Evolutionary conservation across 2,888 invertebrate species (phyloP).

Genomic region (Agrotis ipsilon): DNA sequence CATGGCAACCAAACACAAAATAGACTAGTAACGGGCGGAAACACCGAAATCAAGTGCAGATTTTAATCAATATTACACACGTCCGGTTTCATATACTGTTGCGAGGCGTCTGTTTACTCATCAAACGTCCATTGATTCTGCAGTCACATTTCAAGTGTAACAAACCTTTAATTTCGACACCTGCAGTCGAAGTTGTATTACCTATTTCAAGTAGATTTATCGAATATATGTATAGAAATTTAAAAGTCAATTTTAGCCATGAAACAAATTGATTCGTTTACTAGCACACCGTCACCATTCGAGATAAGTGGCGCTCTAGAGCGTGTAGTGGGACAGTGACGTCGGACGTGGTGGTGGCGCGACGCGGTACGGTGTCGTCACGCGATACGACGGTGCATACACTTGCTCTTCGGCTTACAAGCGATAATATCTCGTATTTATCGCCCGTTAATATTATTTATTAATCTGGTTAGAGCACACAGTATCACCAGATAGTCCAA

Average conservation of each 20-base stretch:
- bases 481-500: slow-evolving; percentile 9
- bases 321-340: slow-evolving; percentile 64
- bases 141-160: slow-evolving; percentile 1
- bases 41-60: slow-evolving; percentile 42
- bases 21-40: slow-evolving; percentile 17
- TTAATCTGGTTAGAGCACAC: background rate
- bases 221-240: slow-evolving; percentile 33
- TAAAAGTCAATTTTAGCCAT: slow-evolving; percentile 59
- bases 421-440: slow-evolving; percentile 9
- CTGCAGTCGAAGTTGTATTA: slow-evolving; percentile 9
- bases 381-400: slow-evolving; percentile 46
- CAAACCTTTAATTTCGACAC: background rate
- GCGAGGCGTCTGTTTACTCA: slow-evolving; percentile 33
- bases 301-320: slow-evolving; percentile 70
- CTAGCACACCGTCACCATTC: slow-evolving; percentile 52
- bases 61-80: slow-evolving; percentile 40
- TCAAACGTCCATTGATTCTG: slow-evolving; percentile 31
- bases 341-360: slow-evolving; percentile 61
- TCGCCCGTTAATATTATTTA: background rate
- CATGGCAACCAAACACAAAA: slow-evolving; percentile 35
- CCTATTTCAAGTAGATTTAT: slow-evolving; percentile 12
- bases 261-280: slow-evolving; percentile 58
- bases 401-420: slow-evolving; percentile 29
- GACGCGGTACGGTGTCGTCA: slow-evolving; percentile 57
- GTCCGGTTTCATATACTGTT: slow-evolving; percentile 25